Percentiles rank a stretch among this genome's conserved stretches.
Evolutionary conservation across 2,113 vertebrate species (phyloP).

Genomic region (Vireo altiloquus): DNA sequence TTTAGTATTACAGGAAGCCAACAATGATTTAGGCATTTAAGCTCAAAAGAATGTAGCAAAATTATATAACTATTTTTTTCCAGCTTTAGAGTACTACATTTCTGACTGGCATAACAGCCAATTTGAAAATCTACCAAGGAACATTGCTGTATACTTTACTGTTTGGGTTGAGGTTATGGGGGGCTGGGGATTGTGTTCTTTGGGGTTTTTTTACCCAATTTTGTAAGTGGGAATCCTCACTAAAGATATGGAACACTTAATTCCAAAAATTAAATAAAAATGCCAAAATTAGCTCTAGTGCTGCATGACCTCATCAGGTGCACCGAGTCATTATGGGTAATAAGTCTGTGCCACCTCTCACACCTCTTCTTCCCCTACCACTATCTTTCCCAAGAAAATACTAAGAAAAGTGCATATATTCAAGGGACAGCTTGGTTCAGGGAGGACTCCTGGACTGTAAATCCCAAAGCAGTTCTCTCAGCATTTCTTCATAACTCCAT

Average conservation of each 20-base stretch:
- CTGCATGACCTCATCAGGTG: neutral
- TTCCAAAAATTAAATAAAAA: neutral
- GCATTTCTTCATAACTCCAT: neutral
- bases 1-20: neutral
- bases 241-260: neutral
- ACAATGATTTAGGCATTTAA: neutral
- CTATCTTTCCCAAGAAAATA: neutral
- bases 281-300: neutral
- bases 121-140: neutral
- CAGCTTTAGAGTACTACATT: neutral
- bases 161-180: neutral
- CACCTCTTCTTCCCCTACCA: neutral
- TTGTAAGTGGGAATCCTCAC: neutral
- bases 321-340: neutral
- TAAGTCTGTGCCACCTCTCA: neutral
- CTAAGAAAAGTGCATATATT: neutral
- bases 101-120: neutral
- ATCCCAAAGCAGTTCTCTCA: neutral
- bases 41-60: neutral
- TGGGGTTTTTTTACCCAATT: rapidly evolving
- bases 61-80: neutral
- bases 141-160: rapidly evolving
- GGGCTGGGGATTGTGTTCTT: neutral
- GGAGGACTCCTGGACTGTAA: neutral
- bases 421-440: neutral